Percentiles rank a stretch among this genome's conserved stretches.
These are phyloP conservation scores for Falcunculus frontatus DNA, from an alignment of 2,113 vertebrate species.

Conservation along the genomic window DNA sequence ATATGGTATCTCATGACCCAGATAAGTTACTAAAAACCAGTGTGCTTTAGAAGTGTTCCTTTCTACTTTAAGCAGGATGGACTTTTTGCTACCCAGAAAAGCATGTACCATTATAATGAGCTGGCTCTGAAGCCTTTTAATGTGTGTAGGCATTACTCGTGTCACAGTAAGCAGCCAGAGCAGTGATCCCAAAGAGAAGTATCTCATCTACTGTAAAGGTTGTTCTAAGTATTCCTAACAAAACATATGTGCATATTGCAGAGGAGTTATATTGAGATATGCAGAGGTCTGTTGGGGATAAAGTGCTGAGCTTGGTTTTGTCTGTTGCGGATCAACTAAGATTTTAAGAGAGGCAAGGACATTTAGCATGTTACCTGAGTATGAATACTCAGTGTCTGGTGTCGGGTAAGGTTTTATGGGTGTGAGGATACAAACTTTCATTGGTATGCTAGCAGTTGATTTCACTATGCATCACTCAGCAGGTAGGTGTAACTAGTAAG, in stretches of 20 bases:
- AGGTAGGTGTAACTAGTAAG: neutral
- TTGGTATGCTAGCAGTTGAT: neutral
- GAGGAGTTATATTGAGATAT: neutral
- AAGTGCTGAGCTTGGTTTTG: neutral
- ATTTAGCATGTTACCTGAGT: neutral
- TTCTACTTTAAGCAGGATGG: neutral
- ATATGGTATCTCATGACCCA: neutral
- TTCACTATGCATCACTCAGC: neutral
- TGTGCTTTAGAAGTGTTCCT: neutral
- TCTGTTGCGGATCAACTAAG: neutral
- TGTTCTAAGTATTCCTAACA: neutral
- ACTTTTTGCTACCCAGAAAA: neutral
- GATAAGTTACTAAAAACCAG: neutral
- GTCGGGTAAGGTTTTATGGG: neutral
- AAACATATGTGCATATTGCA: neutral
- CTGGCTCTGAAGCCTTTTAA: neutral
- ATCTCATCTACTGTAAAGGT: neutral
- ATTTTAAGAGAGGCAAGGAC: neutral
- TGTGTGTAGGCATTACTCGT: neutral
- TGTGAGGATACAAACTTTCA: neutral
- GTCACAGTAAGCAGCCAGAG: neutral
- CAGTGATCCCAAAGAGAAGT: neutral
- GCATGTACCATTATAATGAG: neutral
- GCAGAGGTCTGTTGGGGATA: neutral
- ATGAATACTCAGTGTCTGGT: neutral